Percentiles rank a stretch among this genome's conserved stretches.
phyloP scores from a whole-genome alignment of 2,113 vertebrate genomes.

The Madoqua kirkii region DNA sequence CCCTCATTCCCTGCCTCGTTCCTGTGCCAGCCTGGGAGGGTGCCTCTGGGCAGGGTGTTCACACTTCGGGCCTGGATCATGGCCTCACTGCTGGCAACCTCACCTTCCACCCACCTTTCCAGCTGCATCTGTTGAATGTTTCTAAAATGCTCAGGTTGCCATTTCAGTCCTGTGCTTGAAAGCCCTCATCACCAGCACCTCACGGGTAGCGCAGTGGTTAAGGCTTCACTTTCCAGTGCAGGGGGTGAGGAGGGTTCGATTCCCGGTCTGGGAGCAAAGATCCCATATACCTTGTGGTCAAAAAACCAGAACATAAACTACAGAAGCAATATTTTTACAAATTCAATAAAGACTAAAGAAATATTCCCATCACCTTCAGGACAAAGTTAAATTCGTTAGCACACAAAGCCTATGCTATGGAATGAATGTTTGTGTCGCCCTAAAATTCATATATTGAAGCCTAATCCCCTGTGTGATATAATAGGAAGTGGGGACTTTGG shows the following conservation, averaged over 20 bases:
- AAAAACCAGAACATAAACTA: neutral
- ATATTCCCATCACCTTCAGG: neutral
- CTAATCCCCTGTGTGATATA: neutral
- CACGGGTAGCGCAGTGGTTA: neutral
- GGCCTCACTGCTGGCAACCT: neutral
- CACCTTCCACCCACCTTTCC: neutral
- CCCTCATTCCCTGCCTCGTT: neutral
- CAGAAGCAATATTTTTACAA: neutral
- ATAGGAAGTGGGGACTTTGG: neutral
- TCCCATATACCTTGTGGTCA: neutral
- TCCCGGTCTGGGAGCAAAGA: accelerated
- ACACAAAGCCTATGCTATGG: neutral
- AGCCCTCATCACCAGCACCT: neutral
- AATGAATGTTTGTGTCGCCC: neutral
- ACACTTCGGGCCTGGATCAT: neutral
- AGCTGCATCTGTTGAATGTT: neutral
- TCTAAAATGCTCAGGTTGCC: neutral
- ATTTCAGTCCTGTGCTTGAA: neutral
- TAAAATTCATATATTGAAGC: neutral
- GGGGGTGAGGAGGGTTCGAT: neutral
- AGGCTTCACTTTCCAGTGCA: neutral
- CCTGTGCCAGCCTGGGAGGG: neutral
- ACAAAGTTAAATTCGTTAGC: neutral
- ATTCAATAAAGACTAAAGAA: neutral
- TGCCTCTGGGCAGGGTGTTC: neutral